Conservation (phyloP, 2,797 vertebrate genomes). For the Sphenopsis melanotis region DNA sequence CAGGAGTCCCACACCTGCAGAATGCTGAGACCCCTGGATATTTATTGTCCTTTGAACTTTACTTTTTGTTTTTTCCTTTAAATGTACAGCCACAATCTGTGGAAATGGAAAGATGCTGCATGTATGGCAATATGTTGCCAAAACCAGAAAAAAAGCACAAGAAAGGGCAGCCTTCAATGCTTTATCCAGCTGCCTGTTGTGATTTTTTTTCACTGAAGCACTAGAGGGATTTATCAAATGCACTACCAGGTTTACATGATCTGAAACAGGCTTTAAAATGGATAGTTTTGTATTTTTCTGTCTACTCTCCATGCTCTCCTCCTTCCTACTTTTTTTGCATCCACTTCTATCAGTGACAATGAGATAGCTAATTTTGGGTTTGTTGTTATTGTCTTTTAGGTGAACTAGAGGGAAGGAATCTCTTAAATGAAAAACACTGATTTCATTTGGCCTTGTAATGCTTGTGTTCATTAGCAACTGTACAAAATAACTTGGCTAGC, state of each 20-base stretch:
- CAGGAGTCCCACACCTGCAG: neutral
- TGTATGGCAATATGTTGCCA: neutral
- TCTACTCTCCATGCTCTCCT: neutral
- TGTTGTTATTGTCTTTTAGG: neutral
- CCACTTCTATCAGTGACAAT: neutral
- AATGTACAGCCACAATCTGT: neutral
- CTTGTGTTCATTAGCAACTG: neutral
- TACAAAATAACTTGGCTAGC: neutral
- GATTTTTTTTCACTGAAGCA: slow-evolving; percentile 26
- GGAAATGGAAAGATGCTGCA: neutral
- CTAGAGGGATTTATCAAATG: neutral
- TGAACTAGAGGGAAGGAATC: neutral
- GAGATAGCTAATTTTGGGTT: neutral
- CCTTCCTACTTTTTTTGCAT: neutral
- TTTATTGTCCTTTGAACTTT: neutral
- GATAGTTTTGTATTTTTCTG: neutral
- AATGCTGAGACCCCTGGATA: neutral
- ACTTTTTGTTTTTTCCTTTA: neutral
- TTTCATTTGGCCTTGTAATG: neutral
- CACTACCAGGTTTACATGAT: slow-evolving; percentile 5
- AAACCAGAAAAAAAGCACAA: slow-evolving; percentile 16
- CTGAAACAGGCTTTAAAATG: neutral
- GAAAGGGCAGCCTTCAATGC: neutral
- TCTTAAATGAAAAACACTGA: neutral
- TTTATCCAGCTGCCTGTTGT: slow-evolving; percentile 8